Percentiles rank a stretch among this genome's conserved stretches.
Evolutionary conservation across 2,888 invertebrate genomes (phyloP).

Genomic region (Leptothorax acervorum): DNA sequence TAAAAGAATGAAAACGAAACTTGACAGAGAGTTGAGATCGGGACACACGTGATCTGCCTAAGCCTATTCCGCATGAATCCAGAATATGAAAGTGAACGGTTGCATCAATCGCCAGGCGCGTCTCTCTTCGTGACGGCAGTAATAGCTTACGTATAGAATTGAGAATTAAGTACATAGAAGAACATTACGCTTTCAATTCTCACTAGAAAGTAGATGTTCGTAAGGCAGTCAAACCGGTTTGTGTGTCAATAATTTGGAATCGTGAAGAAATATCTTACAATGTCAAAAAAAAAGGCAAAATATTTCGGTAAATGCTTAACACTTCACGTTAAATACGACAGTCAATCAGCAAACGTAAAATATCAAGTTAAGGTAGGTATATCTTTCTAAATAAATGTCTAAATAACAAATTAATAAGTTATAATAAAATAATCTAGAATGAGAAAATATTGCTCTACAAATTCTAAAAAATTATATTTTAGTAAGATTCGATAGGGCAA

Average conservation of each 20-base stretch:
- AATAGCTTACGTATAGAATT: slow-evolving; percentile 17
- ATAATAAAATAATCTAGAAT: neutral
- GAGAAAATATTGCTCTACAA: neutral
- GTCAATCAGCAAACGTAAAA: neutral
- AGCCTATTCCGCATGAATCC: neutral
- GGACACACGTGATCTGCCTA: neutral
- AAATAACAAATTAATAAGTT: neutral
- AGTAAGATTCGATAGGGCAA: neutral
- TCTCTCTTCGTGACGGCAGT: slow-evolving; percentile 12
- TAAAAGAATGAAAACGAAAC: slow-evolving; percentile 25
- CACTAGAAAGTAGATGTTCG: slow-evolving; percentile 28
- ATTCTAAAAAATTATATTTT: neutral
- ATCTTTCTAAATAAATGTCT: neutral
- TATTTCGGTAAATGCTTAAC: neutral
- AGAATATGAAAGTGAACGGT: slow-evolving; percentile 33
- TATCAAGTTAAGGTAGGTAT: neutral
- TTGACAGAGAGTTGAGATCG: neutral
- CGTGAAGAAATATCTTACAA: neutral
- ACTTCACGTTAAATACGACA: neutral
- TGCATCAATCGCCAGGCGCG: slow-evolving; percentile 21
- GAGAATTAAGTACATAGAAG: slow-evolving; percentile 27
- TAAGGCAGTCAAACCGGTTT: slow-evolving; percentile 18
- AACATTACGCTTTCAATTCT: slow-evolving; percentile 25
- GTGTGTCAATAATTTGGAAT: neutral
- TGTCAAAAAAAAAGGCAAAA: neutral